Percentiles rank a stretch among this genome's conserved stretches.
Conservation (phyloP, 2,113 vertebrate species). For the Lichenostomus cassidix region DNA sequence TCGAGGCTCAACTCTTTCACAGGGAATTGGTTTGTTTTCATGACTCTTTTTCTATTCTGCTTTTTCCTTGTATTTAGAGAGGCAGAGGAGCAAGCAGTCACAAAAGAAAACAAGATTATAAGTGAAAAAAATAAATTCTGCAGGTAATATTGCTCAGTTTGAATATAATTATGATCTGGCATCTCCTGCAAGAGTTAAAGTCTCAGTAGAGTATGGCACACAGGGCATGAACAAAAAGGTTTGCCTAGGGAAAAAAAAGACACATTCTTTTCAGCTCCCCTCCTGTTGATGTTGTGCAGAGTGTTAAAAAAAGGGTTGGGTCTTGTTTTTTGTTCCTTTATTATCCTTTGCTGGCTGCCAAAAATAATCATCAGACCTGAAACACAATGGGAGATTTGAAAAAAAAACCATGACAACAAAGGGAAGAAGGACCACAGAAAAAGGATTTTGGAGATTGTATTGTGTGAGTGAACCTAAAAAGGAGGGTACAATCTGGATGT, state of each 20-base stretch:
- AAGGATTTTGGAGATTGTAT: neutral
- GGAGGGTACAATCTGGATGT: neutral
- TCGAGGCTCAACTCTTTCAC: neutral
- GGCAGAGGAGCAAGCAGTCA: neutral
- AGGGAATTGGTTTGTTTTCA: neutral
- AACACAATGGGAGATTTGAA: neutral
- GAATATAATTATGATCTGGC: neutral
- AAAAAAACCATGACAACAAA: rapidly evolving
- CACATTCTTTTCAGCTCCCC: neutral
- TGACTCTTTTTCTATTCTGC: neutral
- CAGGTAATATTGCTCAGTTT: neutral
- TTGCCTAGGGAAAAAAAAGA: neutral
- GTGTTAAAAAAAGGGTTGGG: neutral
- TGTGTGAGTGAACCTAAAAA: neutral
- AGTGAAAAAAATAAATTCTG: neutral
- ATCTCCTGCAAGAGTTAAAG: neutral
- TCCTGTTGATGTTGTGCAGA: neutral
- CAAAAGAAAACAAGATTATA: neutral
- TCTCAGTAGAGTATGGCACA: neutral
- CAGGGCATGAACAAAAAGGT: neutral
- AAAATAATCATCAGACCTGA: neutral
- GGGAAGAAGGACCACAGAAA: neutral
- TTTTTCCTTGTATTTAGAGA: neutral
- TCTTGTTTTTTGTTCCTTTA: neutral
- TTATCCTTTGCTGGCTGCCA: neutral